Base-by-base conservation (phyloP, 1,140 invertebrate species). In the Saccostrea cuccullata region DNA sequence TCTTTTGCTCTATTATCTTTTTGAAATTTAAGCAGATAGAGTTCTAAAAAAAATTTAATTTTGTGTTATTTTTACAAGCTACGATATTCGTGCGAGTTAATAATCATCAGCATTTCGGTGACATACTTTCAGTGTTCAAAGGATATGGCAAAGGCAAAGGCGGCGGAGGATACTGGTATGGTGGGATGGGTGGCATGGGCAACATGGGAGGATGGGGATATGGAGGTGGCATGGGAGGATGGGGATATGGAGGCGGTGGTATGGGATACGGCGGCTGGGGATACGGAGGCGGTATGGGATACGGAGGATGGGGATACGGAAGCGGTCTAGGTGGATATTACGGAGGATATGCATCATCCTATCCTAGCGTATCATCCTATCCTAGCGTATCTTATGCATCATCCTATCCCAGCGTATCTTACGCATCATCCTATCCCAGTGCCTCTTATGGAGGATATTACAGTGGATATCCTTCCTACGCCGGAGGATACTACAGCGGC, bases 401-500 rank as follows among this genome's bases (percentile, higher is more conserved):
- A 9, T 47, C 47, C 47, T 47, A 47, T 47, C 47, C 47, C 47
- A 47, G 47, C 9, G 9, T 6, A 9, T 47, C 47, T 6, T 47
- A 47, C 9, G 47, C 47, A 47, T 47, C 47, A 9, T 47, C 47
- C 55, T 84, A 77, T 77, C 70, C 70, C 23, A 77, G 70, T 36
- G 30, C 30, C 26, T 15, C 13, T 36, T 77, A 23, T 36, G 70
- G 70, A 36, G 70, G 70, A 77, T 77, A 77, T 36, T 77, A 77
- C 70, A 30, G 70, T 77, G 70, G 70, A 36, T 77, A 77, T 30
- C 70, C 70, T 30, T 77, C 70, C 26, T 77, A 77, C 15, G 26
- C 26, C 11, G 70, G 70, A 12, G 70, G 70, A 40, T 77, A 77
- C 15, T 77, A 77, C 26, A 20, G 17, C 17, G 15, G 70, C 5